These are phyloP conservation scores for Netelia fuscicornis DNA, from an alignment of 2,888 invertebrate species.

Conservation along the genomic window DNA sequence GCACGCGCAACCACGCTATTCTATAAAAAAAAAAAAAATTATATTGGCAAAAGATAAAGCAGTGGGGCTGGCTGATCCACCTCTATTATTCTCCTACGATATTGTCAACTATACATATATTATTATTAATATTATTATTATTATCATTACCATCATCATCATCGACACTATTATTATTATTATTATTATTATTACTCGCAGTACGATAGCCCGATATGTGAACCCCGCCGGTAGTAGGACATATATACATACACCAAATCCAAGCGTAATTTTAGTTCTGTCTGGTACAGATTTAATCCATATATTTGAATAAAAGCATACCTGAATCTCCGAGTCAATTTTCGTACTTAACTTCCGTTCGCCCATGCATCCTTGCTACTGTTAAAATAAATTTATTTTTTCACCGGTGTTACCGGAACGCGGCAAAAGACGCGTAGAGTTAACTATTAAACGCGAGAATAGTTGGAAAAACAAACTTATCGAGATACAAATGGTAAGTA, in stretches of 20 bases:
- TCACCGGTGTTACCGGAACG: too few species aligned
- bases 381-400: too few species aligned
- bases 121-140: slow-evolving; percentile 7
- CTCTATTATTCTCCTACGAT: slow-evolving; percentile 60
- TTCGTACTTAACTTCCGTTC: slow-evolving; percentile 5
- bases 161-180: slow-evolving; percentile 9
- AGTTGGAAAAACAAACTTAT: too few species aligned
- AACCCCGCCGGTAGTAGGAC: slow-evolving; percentile 83
- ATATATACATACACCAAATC: slow-evolving; percentile 80
- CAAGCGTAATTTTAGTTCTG: slow-evolving; percentile 85
- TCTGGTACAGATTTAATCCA: slow-evolving; percentile 84
- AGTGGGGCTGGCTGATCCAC: slow-evolving; percentile 64
- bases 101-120: slow-evolving; percentile 48
- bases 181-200: slow-evolving; percentile 39
- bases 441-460: too few species aligned
- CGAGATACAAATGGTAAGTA: too few species aligned
- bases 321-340: slow-evolving; percentile 73
- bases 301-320: slow-evolving; percentile 85
- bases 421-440: too few species aligned
- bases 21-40: slow-evolving; percentile 7
- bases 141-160: slow-evolving; percentile 8
- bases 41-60: slow-evolving; percentile 42
- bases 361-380: too few species aligned
- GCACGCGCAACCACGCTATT: slow-evolving; percentile 14
- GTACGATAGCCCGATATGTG: slow-evolving; percentile 79